These are phyloP conservation scores for Rhagologus leucostigma DNA, from an alignment of 2,113 vertebrate species.

Conservation along the genomic window DNA sequence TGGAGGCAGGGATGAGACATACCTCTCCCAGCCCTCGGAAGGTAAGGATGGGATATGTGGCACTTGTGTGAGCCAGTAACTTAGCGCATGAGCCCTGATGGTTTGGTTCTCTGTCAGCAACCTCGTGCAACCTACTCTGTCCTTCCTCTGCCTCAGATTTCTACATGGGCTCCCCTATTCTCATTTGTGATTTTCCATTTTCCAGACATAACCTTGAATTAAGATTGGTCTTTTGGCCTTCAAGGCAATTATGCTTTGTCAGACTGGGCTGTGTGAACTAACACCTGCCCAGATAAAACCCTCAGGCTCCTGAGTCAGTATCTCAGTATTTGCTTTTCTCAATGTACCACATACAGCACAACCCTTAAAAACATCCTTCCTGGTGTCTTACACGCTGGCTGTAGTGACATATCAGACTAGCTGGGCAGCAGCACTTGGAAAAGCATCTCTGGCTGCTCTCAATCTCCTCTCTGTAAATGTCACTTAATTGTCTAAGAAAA, in stretches of 20 bases:
- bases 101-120: neutral
- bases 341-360: neutral
- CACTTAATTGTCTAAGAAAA: slow-evolving; percentile 52
- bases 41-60: neutral
- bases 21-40: accelerated
- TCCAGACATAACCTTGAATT: neutral
- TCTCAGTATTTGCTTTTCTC: neutral
- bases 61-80: neutral
- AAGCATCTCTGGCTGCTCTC: neutral
- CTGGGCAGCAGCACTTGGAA: neutral
- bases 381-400: neutral
- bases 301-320: neutral
- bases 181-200: neutral
- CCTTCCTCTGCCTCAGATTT: neutral
- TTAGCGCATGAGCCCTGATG: neutral
- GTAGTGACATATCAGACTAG: neutral
- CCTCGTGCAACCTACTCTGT: neutral
- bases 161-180: neutral
- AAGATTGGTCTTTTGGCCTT: neutral
- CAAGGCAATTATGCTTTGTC: neutral
- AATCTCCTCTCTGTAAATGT: slow-evolving; percentile 11
- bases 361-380: neutral
- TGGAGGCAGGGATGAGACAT: neutral
- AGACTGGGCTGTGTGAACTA: neutral
- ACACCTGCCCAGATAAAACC: neutral